Evolutionary conservation across 64 coral and sea anemone species (phyloP).

Genomic region (Pocillopora damicornis): DNA sequence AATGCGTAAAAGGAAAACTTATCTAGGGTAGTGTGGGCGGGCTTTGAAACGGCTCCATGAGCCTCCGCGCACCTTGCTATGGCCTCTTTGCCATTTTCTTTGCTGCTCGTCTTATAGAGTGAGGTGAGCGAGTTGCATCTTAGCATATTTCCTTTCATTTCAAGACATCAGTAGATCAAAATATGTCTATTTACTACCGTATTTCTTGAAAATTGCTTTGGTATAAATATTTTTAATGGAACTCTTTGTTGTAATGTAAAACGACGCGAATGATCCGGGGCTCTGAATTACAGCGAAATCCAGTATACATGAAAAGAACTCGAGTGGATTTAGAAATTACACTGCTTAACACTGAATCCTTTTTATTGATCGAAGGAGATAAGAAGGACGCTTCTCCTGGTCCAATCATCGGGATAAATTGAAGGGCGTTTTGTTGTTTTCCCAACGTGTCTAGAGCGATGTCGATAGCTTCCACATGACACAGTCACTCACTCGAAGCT

Average conservation of each 20-base stretch:
- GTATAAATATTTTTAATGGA: neutral
- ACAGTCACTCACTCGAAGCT: too few relatives aligned
- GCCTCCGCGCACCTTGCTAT: slow-evolving; percentile 7
- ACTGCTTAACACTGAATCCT: too few relatives aligned
- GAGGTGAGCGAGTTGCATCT: slow-evolving; percentile 61
- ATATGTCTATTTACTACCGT: neutral
- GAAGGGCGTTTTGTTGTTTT: too few relatives aligned
- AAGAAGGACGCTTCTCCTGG: too few relatives aligned
- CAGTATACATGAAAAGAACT: neutral
- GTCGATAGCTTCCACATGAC: too few relatives aligned
- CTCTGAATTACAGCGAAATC: neutral
- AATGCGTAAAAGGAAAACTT: neutral
- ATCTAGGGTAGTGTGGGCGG: neutral
- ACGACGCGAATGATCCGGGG: neutral
- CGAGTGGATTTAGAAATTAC: too few relatives aligned
- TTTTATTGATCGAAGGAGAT: too few relatives aligned
- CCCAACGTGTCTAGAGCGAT: too few relatives aligned
- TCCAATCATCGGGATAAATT: too few relatives aligned
- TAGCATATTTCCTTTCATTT: neutral
- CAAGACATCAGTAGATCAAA: slow-evolving; percentile 34
- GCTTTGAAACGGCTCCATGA: slow-evolving; percentile 32
- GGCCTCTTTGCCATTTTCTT: slow-evolving; percentile 90
- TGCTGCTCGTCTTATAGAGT: slow-evolving; percentile 28
- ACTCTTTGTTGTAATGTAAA: neutral
- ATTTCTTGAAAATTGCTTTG: neutral